A percentile compares a stretch with the other conserved stretches of the same genome.
These are phyloP conservation scores for Solea solea DNA, from an alignment of 2,113 vertebrate genomes.

Conservation along the genomic window DNA sequence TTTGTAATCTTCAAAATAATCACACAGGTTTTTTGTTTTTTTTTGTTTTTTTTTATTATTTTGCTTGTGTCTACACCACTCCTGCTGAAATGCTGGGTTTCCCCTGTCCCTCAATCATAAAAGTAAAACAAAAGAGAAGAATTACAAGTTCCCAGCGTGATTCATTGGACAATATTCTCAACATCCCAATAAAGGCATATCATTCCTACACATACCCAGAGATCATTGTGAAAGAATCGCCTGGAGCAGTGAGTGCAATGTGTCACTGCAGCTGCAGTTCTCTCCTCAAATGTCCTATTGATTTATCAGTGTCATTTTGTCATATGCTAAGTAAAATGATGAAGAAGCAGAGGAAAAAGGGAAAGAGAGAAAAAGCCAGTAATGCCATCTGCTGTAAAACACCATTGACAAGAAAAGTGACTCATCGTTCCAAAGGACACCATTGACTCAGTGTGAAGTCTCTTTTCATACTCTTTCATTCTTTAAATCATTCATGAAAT, in stretches of 20 bases:
- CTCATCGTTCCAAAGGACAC: slow-evolving; percentile 5
- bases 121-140: slow-evolving; percentile 8
- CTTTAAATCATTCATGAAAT: background rate
- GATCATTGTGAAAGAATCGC: slow-evolving; percentile 39
- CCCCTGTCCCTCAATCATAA: slow-evolving; percentile 2
- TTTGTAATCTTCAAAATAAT: slow-evolving; percentile 47
- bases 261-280: slow-evolving; percentile 40
- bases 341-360: no score
- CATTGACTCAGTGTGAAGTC: no score
- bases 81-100: slow-evolving; percentile 16
- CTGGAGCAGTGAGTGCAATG: slow-evolving; percentile 54
- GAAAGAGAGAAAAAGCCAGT: no score
- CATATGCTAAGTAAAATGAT: slow-evolving; percentile 31
- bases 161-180: slow-evolving; percentile 33
- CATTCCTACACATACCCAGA: slow-evolving; percentile 19
- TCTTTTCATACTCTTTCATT: background rate
- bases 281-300: slow-evolving; percentile 42
- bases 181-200: slow-evolving; percentile 30
- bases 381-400: no score
- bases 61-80: slow-evolving; percentile 9
- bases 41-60: no score
- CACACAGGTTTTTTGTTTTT: slow-evolving; percentile 9
- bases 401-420: background rate
- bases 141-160: slow-evolving; percentile 29
- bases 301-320: slow-evolving; percentile 54